Base-by-base conservation (phyloP, 2,888 invertebrate species). In the Adelphocoris suturalis region DNA sequence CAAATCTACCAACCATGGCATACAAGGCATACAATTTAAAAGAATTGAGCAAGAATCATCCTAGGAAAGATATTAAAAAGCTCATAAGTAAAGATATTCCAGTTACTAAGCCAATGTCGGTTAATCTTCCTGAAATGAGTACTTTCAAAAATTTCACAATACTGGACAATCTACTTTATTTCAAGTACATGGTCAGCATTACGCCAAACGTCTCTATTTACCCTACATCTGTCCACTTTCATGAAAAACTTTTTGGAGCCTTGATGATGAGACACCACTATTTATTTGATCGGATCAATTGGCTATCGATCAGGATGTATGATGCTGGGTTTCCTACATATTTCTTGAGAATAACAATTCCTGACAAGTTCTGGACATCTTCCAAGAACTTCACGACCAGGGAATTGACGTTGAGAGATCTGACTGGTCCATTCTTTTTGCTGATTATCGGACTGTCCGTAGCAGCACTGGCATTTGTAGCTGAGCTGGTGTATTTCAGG, bases 261-360 rank as follows among this genome's bases (percentile, higher is more conserved):
- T n/a, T 78, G 27, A 88, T 88, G 88, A 27, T 23, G 88, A 46
- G 88, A n/a, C 88, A 88, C 14, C 57, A 88, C 37, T 88, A 88
- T 28, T 23, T 88, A 12, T 78, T 88, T 28, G 27, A 76, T 11
- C 48, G 88, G 28, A 78, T 88, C 76, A 88, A 88, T 19, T 78
- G 28, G 52, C 13, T 88, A 27, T 55, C 78, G 27, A 9, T 88
- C 48, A 47, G 80, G 14, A 88, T 88, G 88, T 88, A 48, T 78
- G 88, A 88, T 28, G 88, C 88, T 28, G 88, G 88, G 14, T 88
- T 76, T 52, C 88, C 88, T 14, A 78, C 78, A 19, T 88, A 76
- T 28, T 88, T 88, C 37, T 61, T 88, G 19, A 57, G 68, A 28
- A 16, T n/a, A n/a, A 88, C 88, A 4, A 52, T 88, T 1, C 28